Percentiles rank a stretch among this genome's conserved stretches.
Conservation (phyloP, 2,797 vertebrate species). For the Poeciliopsis infans region DNA sequence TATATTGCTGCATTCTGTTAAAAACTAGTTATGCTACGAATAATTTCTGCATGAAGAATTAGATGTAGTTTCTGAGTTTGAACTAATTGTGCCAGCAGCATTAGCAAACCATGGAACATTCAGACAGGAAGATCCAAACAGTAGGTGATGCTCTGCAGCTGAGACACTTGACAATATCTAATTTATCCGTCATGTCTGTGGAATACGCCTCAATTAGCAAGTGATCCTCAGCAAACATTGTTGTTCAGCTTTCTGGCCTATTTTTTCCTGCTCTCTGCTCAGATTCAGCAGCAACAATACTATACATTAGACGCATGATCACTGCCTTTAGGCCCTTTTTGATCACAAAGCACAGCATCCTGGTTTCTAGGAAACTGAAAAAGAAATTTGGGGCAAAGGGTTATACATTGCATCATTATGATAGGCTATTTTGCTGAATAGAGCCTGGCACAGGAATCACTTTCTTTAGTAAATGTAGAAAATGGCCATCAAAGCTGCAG, state of each 20-base stretch:
- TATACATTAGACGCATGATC: slow-evolving; percentile 66
- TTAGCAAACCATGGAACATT: slow-evolving; percentile 25
- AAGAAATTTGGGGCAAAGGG: slow-evolving; percentile 62
- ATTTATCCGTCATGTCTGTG: slow-evolving; percentile 76
- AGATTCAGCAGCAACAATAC: slow-evolving; percentile 56
- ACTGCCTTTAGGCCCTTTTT: slow-evolving; percentile 62
- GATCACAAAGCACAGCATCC: slow-evolving; percentile 63
- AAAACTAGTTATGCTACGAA: background rate
- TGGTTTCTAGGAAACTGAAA: slow-evolving; percentile 42
- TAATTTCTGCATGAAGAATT: background rate
- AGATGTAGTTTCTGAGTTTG: slow-evolving; percentile 6
- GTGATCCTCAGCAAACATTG: slow-evolving; percentile 75
- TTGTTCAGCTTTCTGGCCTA: slow-evolving; percentile 66
- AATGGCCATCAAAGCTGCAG: slow-evolving; percentile 63
- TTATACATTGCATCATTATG: slow-evolving; percentile 67
- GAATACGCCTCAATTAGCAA: slow-evolving; percentile 80
- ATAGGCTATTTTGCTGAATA: slow-evolving; percentile 68
- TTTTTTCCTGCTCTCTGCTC: slow-evolving; percentile 55
- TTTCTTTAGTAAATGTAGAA: slow-evolving; percentile 65
- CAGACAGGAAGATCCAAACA: slow-evolving; percentile 44
- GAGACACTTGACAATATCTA: slow-evolving; percentile 74
- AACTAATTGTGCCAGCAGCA: slow-evolving; percentile 35
- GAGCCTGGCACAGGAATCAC: slow-evolving; percentile 52
- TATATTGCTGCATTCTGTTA: background rate
- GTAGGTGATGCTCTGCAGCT: slow-evolving; percentile 63